Base-by-base conservation (phyloP, 2,797 vertebrate genomes). In the Pitangus sulphuratus region DNA sequence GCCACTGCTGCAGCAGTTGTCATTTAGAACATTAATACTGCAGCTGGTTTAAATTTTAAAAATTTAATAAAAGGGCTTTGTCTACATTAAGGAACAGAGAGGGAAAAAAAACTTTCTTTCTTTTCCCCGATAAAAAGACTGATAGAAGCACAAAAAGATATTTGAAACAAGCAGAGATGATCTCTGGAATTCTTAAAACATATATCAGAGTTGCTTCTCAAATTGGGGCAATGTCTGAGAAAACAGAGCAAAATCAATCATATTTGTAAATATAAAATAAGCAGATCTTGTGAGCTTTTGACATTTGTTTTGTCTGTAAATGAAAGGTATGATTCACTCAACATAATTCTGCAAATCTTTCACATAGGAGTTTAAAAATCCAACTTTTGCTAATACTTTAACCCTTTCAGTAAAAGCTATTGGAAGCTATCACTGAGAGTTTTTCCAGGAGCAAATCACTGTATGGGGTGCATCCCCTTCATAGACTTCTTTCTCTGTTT, bases 1-100 rank as follows among this genome's bases (percentile, higher is more conserved):
- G 90, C 65, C 60, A 68, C 16, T 75, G 60, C 58, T 91, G 48
- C 58, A 84, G 71, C 28, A 89, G 65, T 83, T 95, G 65, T 89
- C 53, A 51, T 87, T 95, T 62, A 76, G 69, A 95, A 89, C 33
- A 71, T 53, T 94, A 92, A 94, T 74, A 75, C 19, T 7, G 33
- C 87, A 97, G 81, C 60, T 97, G 64, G 93, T 94, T 94, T 90
- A 83, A 44, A 76, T 89, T 83, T 45, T 9, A 25, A 84, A 75
- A 80, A 42, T 42, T 33, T 81, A 84, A 62, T 90, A 87, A 70
- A 88, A 83, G 57, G 15, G 19, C 18, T 76, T 92, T 87, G 24
- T 51, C 91, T 88, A 58, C 40, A 84, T 61, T 58, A 90, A 87
- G 48, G 25, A 88, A 62, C n/a, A 87, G 57, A 92, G 58, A 18